Evolutionary conservation across 2,113 vertebrate species (phyloP).

Genomic region (Leucopsar rothschildi): DNA sequence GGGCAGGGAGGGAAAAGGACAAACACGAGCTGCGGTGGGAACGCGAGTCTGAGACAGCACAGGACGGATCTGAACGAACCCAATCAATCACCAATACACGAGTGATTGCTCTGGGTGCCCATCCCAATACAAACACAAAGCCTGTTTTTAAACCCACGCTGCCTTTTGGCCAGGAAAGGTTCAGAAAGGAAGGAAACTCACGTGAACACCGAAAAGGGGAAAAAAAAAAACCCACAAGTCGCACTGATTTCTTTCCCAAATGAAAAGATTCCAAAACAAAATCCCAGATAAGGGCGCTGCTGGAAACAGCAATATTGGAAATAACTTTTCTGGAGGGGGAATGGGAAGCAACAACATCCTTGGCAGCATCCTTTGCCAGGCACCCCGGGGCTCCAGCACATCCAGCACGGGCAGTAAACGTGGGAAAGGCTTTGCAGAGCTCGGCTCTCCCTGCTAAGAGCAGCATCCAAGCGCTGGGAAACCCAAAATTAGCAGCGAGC

Average conservation of each 20-base stretch:
- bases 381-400: not conserved
- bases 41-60: not conserved
- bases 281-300: not conserved
- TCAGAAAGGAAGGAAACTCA: not conserved
- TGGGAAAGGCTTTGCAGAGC: not conserved
- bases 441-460: not conserved
- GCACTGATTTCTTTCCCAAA: not conserved
- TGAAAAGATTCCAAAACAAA: not conserved
- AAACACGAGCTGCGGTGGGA: not conserved
- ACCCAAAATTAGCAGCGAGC: not conserved
- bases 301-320: not conserved
- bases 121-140: rapidly evolving
- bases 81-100: rapidly evolving
- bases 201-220: not conserved
- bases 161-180: not conserved
- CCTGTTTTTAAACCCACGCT: rapidly evolving
- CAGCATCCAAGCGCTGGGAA: not conserved
- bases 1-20: not conserved
- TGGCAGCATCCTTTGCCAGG: not conserved
- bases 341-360: not conserved
- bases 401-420: not conserved
- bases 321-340: not conserved
- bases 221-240: not conserved
- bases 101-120: rapidly evolving
- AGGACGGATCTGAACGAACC: rapidly evolving